Conservation (phyloP, 2,113 vertebrate genomes). For the Crotalus helleri region DNA sequence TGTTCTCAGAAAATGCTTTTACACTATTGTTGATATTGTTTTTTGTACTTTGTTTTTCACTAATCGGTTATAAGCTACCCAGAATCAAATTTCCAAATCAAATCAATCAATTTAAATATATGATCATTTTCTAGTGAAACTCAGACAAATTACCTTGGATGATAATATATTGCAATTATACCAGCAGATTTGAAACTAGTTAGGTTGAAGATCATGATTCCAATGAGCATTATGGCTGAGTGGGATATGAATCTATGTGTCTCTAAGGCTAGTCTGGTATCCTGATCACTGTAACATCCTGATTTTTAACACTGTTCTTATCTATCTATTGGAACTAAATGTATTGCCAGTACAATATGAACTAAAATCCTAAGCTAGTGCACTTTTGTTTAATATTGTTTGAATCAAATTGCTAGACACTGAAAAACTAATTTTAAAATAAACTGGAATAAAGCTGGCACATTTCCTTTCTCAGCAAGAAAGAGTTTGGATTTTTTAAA, state of each 20-base stretch:
- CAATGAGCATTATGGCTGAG: not conserved
- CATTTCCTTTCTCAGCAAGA: constrained; percentile 19
- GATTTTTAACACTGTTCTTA: not conserved
- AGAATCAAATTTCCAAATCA: not conserved
- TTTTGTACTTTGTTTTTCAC: not conserved
- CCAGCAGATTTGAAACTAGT: not conserved
- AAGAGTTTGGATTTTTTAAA: constrained; percentile 1
- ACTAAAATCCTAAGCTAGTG: not conserved
- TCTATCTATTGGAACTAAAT: not conserved
- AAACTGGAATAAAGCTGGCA: constrained; percentile 12
- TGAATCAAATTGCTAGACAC: not conserved
- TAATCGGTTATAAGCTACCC: not conserved
- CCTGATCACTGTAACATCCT: not conserved
- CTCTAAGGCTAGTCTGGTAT: not conserved
- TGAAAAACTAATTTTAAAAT: not conserved
- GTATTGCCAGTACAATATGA: not conserved
- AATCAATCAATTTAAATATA: not conserved
- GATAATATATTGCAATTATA: not conserved
- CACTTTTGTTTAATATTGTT: not conserved
- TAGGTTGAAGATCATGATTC: not conserved
- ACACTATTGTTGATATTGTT: not conserved
- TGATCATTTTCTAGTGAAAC: not conserved
- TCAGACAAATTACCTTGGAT: not conserved
- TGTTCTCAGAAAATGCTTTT: not conserved
- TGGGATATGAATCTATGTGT: not conserved